A percentile compares a stretch with the other conserved stretches of the same genome.
phyloP scores from a whole-genome alignment of 1,140 invertebrate species.

The Microvelia longipes region DNA sequence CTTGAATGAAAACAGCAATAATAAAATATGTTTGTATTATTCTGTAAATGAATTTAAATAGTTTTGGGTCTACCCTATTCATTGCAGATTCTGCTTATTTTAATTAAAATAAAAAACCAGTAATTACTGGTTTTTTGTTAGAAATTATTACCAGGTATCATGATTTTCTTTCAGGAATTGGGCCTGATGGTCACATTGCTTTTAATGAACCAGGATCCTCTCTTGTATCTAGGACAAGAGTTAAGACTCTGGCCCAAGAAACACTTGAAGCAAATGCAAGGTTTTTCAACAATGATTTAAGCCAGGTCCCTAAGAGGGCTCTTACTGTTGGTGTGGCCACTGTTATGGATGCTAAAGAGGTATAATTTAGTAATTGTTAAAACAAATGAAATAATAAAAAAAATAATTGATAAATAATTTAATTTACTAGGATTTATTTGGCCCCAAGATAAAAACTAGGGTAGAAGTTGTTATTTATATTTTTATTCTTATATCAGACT shows the following conservation, averaged over 20 bases:
- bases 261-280: slow-evolving; percentile 92
- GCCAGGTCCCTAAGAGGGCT: slow-evolving; percentile 80
- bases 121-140: too few relatives aligned
- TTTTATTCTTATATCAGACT: too few relatives aligned
- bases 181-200: slow-evolving; percentile 98
- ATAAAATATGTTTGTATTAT: too few relatives aligned
- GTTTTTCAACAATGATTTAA: slow-evolving; percentile 90
- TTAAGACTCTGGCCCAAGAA: slow-evolving; percentile 91
- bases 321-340: slow-evolving; percentile 96
- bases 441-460: too few relatives aligned
- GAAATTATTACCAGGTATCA: too few relatives aligned
- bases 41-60: too few relatives aligned
- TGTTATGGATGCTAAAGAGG: slow-evolving; percentile 96
- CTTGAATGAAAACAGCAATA: too few relatives aligned
- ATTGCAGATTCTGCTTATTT: too few relatives aligned
- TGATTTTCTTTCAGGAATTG: slow-evolving; percentile 79
- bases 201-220: slow-evolving; percentile 97
- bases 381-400: not conserved
- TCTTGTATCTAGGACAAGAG: slow-evolving; percentile 79
- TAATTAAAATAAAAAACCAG: too few relatives aligned
- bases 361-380: slow-evolving; percentile 26
- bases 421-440: not conserved
- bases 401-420: not conserved
- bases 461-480: too few relatives aligned
- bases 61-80: too few relatives aligned